Conservation (phyloP, 2,797 vertebrate genomes). For the Orestias chungarensis region DNA sequence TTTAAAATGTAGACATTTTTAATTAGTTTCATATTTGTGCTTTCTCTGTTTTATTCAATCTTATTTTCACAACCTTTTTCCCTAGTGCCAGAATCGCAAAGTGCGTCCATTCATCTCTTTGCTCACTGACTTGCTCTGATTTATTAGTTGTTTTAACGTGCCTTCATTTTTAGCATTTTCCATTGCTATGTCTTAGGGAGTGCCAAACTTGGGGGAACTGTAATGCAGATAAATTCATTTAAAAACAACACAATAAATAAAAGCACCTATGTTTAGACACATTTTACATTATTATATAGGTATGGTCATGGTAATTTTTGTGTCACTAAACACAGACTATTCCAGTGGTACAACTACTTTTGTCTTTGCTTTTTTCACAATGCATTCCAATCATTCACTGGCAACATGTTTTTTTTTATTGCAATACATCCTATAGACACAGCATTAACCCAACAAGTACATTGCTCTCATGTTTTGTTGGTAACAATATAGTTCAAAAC, state of each 20-base stretch:
- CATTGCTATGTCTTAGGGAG: neutral
- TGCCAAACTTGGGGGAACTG: neutral
- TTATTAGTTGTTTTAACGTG: neutral
- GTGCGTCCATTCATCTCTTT: constrained; percentile 13
- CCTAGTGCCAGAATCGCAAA: constrained; percentile 4
- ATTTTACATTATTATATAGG: too few relatives aligned
- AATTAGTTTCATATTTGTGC: neutral
- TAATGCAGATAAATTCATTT: neutral
- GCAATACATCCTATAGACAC: neutral
- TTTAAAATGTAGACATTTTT: neutral
- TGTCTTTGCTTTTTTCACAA: neutral
- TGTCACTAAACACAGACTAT: neutral
- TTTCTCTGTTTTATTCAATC: neutral
- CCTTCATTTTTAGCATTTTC: neutral
- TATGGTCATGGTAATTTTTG: neutral
- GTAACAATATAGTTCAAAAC: neutral
- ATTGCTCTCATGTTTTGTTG: too few relatives aligned
- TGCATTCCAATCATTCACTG: neutral
- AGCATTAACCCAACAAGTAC: neutral
- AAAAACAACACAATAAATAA: neutral
- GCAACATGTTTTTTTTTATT: neutral
- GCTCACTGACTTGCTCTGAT: neutral
- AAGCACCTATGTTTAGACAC: too few relatives aligned
- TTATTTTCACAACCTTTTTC: neutral
- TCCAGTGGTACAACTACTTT: neutral